Conservation (phyloP, 2,797 vertebrate genomes). For the Sebastolobus alascanus region DNA sequence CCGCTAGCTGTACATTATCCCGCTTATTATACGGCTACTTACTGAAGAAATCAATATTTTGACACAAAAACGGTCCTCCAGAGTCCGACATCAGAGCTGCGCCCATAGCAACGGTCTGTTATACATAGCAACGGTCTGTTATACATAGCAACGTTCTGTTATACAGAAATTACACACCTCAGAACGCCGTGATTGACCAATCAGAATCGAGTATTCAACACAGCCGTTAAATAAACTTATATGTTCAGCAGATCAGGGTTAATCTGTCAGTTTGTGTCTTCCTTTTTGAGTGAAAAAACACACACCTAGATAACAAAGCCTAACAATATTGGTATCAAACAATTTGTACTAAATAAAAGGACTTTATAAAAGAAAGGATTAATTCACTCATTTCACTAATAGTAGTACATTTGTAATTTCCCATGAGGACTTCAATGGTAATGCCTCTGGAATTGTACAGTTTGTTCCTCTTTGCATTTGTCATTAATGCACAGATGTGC, state of each 20-base stretch:
- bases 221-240: not conserved
- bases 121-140: no score
- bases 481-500: not conserved
- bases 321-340: no score
- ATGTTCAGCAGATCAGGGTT: not conserved
- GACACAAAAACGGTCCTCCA: no score
- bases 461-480: not conserved
- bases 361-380: not conserved
- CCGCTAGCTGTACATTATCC: no score
- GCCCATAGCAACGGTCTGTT: no score
- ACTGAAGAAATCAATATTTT: no score
- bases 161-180: no score
- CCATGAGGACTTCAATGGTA: not conserved
- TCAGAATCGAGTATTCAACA: no score
- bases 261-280: not conserved
- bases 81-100: no score
- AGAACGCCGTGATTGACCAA: no score
- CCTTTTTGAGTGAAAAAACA: not conserved
- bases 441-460: not conserved
- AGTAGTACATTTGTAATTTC: not conserved
- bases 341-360: not conserved
- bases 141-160: no score
- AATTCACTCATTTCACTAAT: not conserved
- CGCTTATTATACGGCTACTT: no score
- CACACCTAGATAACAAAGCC: not conserved